Conservation (phyloP, 2,113 vertebrate genomes). For the Cervus canadensis region DNA sequence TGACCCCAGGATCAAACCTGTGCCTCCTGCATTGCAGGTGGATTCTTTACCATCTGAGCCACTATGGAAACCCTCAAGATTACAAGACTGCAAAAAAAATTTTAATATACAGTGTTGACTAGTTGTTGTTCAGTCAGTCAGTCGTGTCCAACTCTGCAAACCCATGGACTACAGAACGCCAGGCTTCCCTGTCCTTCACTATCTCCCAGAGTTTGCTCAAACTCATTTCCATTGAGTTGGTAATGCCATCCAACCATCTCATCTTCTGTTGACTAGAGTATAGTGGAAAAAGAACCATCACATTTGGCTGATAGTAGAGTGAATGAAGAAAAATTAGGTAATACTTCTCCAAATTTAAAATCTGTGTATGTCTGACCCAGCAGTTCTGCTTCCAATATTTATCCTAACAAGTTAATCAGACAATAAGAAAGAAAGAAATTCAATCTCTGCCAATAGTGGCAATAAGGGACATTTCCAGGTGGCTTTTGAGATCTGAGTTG, state of each 20-base stretch:
- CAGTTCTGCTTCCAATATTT: not conserved
- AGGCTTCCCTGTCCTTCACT: not conserved
- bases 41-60: not conserved
- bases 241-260: not conserved
- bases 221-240: not conserved
- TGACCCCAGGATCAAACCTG: not conserved
- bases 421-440: not conserved
- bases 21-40: not conserved
- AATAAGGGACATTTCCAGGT: not conserved
- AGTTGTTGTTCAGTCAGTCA: not conserved
- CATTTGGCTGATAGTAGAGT: not conserved
- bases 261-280: not conserved
- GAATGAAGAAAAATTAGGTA: not conserved
- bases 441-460: not conserved
- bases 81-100: not conserved
- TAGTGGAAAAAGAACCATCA: not conserved
- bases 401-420: not conserved
- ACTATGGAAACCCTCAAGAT: not conserved
- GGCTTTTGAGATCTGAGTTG: not conserved
- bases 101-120: not conserved
- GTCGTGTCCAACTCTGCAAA: not conserved
- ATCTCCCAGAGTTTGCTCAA: not conserved
- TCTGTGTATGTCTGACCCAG: not conserved
- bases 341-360: not conserved
- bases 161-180: not conserved